Percentiles rank a stretch among this genome's conserved stretches.
phyloP scores from a whole-genome alignment of 2,113 vertebrate genomes.

The Burhinus oedicnemus region DNA sequence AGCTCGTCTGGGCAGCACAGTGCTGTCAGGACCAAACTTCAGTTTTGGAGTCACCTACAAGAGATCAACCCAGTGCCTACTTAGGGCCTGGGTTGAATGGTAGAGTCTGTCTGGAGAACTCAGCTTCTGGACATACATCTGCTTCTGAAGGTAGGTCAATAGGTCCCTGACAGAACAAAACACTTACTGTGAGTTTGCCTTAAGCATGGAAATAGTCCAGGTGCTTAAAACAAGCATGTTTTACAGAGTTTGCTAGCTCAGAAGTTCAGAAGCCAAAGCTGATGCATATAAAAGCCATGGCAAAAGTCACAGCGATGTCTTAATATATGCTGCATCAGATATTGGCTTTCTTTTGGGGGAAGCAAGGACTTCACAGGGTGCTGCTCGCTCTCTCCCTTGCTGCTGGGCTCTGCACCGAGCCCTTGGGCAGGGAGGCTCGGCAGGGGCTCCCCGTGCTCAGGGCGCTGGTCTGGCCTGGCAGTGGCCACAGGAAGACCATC shows the following conservation, averaged over 20 bases:
- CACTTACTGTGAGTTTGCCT: neutral
- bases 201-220: neutral
- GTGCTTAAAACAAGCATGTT: neutral
- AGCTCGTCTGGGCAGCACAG: neutral
- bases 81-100: too few species aligned
- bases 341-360: neutral
- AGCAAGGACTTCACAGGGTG: neutral
- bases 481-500: neutral
- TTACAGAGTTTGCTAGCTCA: neutral
- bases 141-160: neutral
- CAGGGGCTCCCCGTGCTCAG: fast-evolving
- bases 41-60: neutral
- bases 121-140: neutral
- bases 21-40: neutral
- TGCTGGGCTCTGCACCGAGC: neutral
- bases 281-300: neutral
- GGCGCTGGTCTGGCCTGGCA: neutral
- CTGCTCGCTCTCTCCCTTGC: neutral
- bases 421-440: fast-evolving
- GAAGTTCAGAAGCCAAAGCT: neutral
- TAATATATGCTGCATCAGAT: neutral
- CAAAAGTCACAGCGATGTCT: neutral
- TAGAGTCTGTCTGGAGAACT: neutral
- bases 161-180: neutral
- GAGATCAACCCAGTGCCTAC: neutral